Evolutionary conservation across 1,140 invertebrate species (phyloP), one percentile per base, ranked within the genome.

Genomic region (Vanessa tameamea): DNA sequence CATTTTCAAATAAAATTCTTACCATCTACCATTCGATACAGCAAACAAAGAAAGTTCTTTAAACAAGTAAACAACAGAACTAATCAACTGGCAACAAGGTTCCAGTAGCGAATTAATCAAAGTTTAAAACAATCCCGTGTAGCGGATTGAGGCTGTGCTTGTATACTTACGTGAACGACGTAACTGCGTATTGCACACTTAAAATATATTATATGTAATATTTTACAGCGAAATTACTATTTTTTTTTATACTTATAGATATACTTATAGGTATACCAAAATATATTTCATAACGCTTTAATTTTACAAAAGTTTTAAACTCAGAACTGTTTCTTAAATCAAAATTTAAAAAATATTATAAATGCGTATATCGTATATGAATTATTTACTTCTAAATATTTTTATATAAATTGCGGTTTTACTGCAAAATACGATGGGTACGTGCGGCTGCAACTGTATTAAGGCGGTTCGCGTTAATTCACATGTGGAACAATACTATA

Each of bases 101-200:
- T 81, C 82, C 78, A 79, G 87, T 82, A 80, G 82, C 82, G 82
- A 86, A 89, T 90, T 89, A 91, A 91, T 91, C 89, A 91, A 90
- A 90, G 89, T 91, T 91, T 87, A 80, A 89, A 90, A 91, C 89
- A 91, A 89, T 84, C 73, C 84, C 86, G 76, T 88, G 89, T 91
- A 86, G 79, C 64, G 79, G 77, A 71, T 76, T 74, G 78, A 80
- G 76, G 76, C 70, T 79, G 37, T 59, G 73, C 31, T n/a, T 51
- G 70, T 69, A 59, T 70, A 64, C 55, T 74, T 47, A 63, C 64
- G 66, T 70, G 69, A 8, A 64, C 55, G 2, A 50, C 55, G 2
- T 9, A 74, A 64, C n/a, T 61, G 57, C 4, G 20, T 37, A 37
- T 14, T 31, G 16, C 16, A 12, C 31, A 37, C 14, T 43, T 43